phyloP scores from a whole-genome alignment of 2,113 vertebrate genomes.

The Gallinago paraguaiae region DNA sequence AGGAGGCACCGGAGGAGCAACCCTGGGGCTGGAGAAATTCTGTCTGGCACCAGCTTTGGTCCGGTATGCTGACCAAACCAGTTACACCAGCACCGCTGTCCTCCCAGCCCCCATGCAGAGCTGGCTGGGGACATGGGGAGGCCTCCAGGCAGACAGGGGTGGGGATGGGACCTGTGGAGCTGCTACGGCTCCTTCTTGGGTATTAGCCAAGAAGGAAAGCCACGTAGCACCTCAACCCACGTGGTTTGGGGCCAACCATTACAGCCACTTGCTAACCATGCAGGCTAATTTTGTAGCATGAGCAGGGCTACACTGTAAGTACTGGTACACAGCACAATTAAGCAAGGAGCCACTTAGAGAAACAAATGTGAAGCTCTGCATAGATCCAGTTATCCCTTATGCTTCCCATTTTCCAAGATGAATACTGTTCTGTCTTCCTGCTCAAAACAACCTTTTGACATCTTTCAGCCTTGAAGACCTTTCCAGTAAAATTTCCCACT shows the following conservation, averaged over 20 bases:
- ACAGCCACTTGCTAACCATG: neutral
- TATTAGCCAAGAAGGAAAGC: neutral
- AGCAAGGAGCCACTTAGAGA: neutral
- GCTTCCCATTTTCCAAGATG: neutral
- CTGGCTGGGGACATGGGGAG: fast-evolving
- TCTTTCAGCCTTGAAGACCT: neutral
- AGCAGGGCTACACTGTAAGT: neutral
- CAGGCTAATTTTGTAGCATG: neutral
- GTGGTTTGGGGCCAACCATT: neutral
- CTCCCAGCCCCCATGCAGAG: neutral
- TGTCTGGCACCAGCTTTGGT: neutral
- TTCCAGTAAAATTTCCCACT: neutral
- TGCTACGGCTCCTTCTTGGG: neutral
- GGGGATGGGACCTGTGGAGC: neutral
- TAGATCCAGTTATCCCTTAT: neutral
- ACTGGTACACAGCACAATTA: neutral
- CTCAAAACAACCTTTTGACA: neutral
- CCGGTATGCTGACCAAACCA: conserved; percentile 20
- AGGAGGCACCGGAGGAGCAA: neutral
- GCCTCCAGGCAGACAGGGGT: neutral
- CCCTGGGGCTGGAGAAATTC: neutral
- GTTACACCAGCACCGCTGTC: conserved; percentile 2
- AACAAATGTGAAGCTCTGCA: neutral
- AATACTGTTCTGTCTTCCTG: neutral
- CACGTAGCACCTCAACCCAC: fast-evolving